These are phyloP conservation scores for Platysternon megacephalum DNA, from an alignment of 2,113 vertebrate genomes.

Conservation along the genomic window DNA sequence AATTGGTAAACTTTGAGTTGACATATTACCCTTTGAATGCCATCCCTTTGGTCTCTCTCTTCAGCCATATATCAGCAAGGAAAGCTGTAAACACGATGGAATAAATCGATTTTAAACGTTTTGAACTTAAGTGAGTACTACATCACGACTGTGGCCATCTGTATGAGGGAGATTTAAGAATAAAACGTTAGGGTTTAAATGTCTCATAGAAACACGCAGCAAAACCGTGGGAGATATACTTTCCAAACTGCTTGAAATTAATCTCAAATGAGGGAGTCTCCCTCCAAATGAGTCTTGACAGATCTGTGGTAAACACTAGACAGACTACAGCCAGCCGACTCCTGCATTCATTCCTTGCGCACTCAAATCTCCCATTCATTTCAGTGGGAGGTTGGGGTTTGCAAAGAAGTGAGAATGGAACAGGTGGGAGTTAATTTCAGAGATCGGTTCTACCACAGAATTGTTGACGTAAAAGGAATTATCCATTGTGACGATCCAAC, in stretches of 20 bases:
- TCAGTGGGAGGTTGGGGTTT: neutral
- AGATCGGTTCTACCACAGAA: fast-evolving
- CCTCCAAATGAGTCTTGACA: slow-evolving; percentile 60
- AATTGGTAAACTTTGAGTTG: neutral
- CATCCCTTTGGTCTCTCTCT: neutral
- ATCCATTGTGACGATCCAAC: fast-evolving
- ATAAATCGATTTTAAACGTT: slow-evolving; percentile 24
- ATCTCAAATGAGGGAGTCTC: slow-evolving; percentile 62
- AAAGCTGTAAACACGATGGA: neutral
- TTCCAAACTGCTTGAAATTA: slow-evolving; percentile 60
- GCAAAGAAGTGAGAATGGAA: neutral
- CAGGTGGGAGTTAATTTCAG: neutral
- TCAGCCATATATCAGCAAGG: neutral
- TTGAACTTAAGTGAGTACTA: neutral
- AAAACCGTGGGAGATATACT: slow-evolving; percentile 1
- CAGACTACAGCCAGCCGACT: slow-evolving; percentile 41
- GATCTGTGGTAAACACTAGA: slow-evolving; percentile 59
- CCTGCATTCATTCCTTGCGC: slow-evolving; percentile 11
- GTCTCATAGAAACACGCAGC: neutral
- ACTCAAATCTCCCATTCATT: neutral
- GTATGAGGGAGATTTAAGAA: neutral
- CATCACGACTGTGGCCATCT: neutral
- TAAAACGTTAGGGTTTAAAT: neutral
- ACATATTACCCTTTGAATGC: neutral
- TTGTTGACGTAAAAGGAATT: neutral